phyloP scores from a whole-genome alignment of 2,797 vertebrate species.

The Dryobates pubescens region DNA sequence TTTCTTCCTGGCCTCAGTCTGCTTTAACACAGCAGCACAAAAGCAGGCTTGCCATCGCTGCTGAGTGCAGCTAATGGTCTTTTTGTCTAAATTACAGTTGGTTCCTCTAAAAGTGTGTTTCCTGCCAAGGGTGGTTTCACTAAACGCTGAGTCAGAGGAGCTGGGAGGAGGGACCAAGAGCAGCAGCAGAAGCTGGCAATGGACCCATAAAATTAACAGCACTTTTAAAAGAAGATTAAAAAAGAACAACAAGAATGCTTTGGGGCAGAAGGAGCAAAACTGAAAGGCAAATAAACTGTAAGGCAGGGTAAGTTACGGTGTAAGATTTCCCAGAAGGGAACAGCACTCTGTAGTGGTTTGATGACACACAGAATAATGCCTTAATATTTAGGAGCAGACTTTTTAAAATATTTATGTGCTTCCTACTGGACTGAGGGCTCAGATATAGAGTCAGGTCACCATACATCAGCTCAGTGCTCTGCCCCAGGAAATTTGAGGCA shows the following conservation, averaged over 20 bases:
- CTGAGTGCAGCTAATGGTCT: constrained; percentile 55
- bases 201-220: neutral
- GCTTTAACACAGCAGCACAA: neutral
- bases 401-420: constrained; percentile 29
- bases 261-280: neutral
- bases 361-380: neutral
- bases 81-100: constrained; percentile 64
- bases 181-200: neutral
- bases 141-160: constrained; percentile 60
- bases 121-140: constrained; percentile 55
- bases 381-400: neutral
- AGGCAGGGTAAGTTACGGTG: neutral
- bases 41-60: constrained; percentile 13
- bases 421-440: neutral
- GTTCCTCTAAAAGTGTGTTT: constrained; percentile 31
- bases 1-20: constrained; percentile 18
- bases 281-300: neutral
- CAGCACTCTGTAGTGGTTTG: neutral
- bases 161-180: neutral
- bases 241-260: neutral
- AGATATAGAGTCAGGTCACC: neutral
- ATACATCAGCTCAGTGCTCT: neutral
- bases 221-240: neutral
- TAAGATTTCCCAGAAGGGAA: neutral
- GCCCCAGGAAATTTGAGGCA: neutral